Percentiles rank a stretch among this genome's conserved stretches.
Conservation (phyloP, 2,888 invertebrate species). For the Drosophila limbata region DNA sequence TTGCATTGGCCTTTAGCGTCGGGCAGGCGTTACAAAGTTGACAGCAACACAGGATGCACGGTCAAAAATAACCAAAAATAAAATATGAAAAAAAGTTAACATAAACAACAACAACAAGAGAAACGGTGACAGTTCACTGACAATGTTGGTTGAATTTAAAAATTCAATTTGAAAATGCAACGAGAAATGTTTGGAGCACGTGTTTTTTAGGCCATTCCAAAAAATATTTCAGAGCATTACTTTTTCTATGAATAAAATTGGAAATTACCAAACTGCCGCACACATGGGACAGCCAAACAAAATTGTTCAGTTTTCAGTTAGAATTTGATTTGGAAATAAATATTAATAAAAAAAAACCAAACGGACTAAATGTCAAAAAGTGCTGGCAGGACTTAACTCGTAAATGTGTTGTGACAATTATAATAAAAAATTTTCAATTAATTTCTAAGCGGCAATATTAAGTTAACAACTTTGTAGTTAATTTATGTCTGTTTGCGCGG, state of each 20-base stretch:
- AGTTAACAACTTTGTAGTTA: constrained; percentile 22
- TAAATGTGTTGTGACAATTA: not conserved
- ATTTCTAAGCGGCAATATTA: constrained; percentile 1
- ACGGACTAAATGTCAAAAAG: not conserved
- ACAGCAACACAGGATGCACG: constrained; percentile 43
- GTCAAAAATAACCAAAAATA: constrained; percentile 20
- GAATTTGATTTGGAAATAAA: constrained; percentile 18
- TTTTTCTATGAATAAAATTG: constrained; percentile 51
- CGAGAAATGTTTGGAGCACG: constrained; percentile 25
- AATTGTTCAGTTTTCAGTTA: constrained; percentile 33
- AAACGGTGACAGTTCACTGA: constrained; percentile 16
- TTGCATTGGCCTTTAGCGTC: constrained; percentile 67
- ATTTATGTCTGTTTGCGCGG: constrained; percentile 28
- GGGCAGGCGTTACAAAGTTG: constrained; percentile 60
- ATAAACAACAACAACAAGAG: constrained; percentile 29
- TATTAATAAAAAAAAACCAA: not conserved
- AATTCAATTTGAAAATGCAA: constrained; percentile 69
- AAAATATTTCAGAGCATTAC: constrained; percentile 4
- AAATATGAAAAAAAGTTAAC: constrained; percentile 7
- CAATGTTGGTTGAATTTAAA: constrained; percentile 63
- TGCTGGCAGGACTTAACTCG: not conserved
- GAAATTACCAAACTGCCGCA: constrained; percentile 31
- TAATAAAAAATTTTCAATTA: constrained; percentile 11
- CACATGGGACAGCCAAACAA: constrained; percentile 30
- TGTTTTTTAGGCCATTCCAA: constrained; percentile 18